Conservation (phyloP, 1,140 invertebrate species). For the Drosophila pseudoananassae region DNA sequence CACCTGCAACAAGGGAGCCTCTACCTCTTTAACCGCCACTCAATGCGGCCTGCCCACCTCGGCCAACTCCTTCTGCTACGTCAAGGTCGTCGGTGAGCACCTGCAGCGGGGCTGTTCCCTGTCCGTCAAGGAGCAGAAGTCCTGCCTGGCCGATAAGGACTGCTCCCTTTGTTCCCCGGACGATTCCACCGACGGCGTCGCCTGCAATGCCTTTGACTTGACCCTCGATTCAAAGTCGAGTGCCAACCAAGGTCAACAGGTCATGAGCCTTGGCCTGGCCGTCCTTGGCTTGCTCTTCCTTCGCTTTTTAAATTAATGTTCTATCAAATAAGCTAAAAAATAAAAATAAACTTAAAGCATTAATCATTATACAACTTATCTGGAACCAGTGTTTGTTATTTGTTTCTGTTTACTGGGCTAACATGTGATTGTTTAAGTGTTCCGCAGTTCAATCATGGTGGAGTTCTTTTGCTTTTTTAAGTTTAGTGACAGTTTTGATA, state of each 20-base stretch:
- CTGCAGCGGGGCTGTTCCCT: conserved; percentile 62
- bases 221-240: conserved; percentile 21
- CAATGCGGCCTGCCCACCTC: conserved; percentile 65
- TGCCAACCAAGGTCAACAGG: conserved; percentile 13
- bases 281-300: conserved; percentile 31
- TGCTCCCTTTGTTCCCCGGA: conserved; percentile 69
- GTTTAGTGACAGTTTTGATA: neutral
- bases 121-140: conserved; percentile 52
- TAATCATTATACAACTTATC: conserved; percentile 3
- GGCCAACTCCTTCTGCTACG: conserved; percentile 75
- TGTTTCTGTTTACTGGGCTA: conserved; percentile 16
- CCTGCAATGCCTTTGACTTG: conserved; percentile 66
- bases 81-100: conserved; percentile 32
- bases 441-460: conserved; percentile 17
- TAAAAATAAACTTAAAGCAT: conserved; percentile 20
- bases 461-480: conserved; percentile 5
- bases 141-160: conserved; percentile 46
- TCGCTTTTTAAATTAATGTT: conserved; percentile 19
- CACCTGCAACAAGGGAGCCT: conserved; percentile 38
- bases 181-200: conserved; percentile 22
- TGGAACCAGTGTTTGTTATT: conserved; percentile 1
- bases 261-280: conserved; percentile 32
- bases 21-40: conserved; percentile 12
- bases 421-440: conserved; percentile 39
- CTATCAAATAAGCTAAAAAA: conserved; percentile 9